Conservation (phyloP, 2,113 vertebrate species). For the Lagenorhynchus albirostris region DNA sequence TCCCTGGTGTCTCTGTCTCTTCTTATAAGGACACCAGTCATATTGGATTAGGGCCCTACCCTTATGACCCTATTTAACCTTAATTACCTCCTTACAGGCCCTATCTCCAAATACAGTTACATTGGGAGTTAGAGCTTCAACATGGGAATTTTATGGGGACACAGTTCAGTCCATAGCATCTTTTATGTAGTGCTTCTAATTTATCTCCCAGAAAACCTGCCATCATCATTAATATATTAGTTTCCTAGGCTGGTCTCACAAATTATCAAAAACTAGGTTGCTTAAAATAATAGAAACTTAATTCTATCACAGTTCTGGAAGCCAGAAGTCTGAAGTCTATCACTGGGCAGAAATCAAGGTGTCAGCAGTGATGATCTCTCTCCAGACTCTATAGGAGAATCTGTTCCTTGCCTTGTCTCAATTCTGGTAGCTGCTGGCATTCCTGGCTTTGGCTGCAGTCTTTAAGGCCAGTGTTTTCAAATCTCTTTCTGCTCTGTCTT, state of each 20-base stretch:
- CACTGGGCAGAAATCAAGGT: not conserved
- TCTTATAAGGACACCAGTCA: not conserved
- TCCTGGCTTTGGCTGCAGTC: not conserved
- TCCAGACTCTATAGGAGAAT: not conserved
- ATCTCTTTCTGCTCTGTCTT: not conserved
- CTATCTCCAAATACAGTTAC: not conserved
- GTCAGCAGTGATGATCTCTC: not conserved
- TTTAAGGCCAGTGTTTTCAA: not conserved
- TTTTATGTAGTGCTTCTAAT: not conserved
- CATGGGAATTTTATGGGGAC: not conserved
- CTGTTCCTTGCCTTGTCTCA: not conserved
- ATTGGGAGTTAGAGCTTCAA: not conserved
- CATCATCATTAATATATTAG: not conserved
- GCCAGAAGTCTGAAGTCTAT: not conserved
- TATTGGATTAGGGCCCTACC: not conserved
- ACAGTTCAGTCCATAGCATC: not conserved
- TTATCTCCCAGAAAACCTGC: slow-evolving; percentile 7
- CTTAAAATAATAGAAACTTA: slow-evolving; percentile 15
- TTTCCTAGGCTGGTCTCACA: not conserved
- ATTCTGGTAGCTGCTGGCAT: not conserved
- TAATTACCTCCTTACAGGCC: not conserved
- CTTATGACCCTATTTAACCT: not conserved
- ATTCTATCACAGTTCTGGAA: not conserved
- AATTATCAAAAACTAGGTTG: not conserved
- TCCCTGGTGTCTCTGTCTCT: not conserved